Conservation (phyloP, 1,140 invertebrate genomes). For the Doryteuthis pealeii region DNA sequence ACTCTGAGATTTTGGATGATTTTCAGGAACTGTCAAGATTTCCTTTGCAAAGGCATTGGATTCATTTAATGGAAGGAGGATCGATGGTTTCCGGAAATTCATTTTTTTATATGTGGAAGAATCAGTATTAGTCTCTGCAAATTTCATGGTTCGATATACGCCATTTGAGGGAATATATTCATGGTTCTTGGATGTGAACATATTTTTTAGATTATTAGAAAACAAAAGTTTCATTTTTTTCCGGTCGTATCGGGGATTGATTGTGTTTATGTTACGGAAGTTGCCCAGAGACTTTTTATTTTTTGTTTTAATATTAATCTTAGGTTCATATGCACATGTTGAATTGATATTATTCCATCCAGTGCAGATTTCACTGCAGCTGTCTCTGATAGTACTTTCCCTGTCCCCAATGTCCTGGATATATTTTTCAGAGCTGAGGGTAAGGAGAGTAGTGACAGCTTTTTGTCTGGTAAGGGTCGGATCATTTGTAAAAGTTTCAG, state of each 20-base stretch:
- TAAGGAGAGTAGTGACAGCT: too few relatives aligned
- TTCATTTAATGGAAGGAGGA: background rate
- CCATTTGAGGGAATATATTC: conserved; percentile 3
- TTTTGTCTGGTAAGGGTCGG: too few relatives aligned
- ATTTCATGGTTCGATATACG: background rate
- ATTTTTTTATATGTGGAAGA: background rate
- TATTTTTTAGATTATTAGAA: background rate
- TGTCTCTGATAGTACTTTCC: too few relatives aligned
- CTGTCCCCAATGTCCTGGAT: too few relatives aligned
- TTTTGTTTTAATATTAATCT: background rate
- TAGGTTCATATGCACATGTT: background rate
- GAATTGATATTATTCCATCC: background rate
- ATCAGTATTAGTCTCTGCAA: background rate
- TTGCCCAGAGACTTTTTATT: background rate
- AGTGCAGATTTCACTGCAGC: background rate
- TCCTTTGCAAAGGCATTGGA: background rate
- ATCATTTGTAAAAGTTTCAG: too few relatives aligned
- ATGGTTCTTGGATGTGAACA: background rate
- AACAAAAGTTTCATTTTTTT: conserved; percentile 3
- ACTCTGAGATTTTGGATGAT: background rate
- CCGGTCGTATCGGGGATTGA: background rate
- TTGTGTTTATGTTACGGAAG: background rate
- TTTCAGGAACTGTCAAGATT: background rate
- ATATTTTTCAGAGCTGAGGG: too few relatives aligned
- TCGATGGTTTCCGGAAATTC: background rate